Evolutionary conservation across 2,797 vertebrate species (phyloP), one percentile per base, ranked within the genome.

Genomic region (Pseudomugil gertrudae): DNA sequence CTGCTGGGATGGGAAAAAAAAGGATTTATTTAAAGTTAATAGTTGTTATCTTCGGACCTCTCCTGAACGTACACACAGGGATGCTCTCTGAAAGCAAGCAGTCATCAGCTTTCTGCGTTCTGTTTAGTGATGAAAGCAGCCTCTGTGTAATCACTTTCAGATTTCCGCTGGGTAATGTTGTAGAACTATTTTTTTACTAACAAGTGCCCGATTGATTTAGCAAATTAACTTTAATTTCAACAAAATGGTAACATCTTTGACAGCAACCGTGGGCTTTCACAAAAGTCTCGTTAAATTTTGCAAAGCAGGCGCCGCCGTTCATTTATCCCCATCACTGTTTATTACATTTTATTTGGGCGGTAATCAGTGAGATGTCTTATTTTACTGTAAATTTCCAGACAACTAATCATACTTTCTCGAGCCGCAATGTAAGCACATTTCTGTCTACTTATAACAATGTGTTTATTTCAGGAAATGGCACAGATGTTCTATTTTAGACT

Each of bases 331-430:
- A 38, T 51, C 80, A 72, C 74, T 78, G 77, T 82, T 85, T 30
- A 74, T 80, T 81, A 75, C 78, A 74, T 87, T 80, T 71, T 62
- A 71, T 84, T 84, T 67, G 48, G 68, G 45, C 43, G 57, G 62
- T 85, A 84, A 90, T 90, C 78, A 83, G 84, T 0, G 66, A 74
- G 80, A 83, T 61, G 66, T 83, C 70, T 79, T 77, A 54, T 66
- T 77, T 82, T 80, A 64, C 69, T 71, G 74, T 66, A 81, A 55
- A 81, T 78, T 85, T 80, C 32, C 70, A 72, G 65, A 47, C 69
- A 57, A 66, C 69, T 38, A 67, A 86, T 88, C 74, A 82, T 58
- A 74, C 65, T 66, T 57, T 80, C 67, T 69, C 27, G 57, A 59
- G 73, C 21, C 59, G 10, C 57, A 75, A 35, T 35, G 72, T 72